Evolutionary conservation across 2,113 vertebrate species (phyloP), one percentile per base, ranked within the genome.

Genomic region (Motacilla tschutschensis): DNA sequence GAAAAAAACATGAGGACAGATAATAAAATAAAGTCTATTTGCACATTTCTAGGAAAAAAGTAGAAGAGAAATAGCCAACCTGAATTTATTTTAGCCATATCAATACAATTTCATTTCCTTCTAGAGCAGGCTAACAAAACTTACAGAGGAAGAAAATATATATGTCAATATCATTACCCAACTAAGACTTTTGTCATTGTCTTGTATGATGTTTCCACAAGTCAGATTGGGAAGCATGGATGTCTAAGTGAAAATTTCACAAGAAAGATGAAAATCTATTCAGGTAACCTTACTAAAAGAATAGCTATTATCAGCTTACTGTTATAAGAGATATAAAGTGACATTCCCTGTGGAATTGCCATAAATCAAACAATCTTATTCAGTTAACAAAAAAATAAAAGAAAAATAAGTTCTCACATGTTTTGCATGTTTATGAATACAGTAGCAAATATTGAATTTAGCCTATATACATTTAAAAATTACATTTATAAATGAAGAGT

Each of bases 381-480:
- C 8, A 76, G 6, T 58, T 54, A 69, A 28, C 6, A 8, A 78
- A 40, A 21, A 67, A n/a, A 25, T 41, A 53, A 9, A 64, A 59
- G 31, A 44, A 63, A 69, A 12, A 1, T 9, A 0, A 17, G 26
- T 5, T 41, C 24, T 65, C 36, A 38, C 0, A 3, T 10, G 1
- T 54, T 55, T 29, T 43, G 21, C 1, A 1, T 55, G 19, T 25
- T 50, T 58, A 51, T 66, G n/a, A 51, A 22, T 50, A 67, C 5
- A 35, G 28, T 60, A 67, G 10, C 6, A 69, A 69, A 69, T 29
- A 3, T 8, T 75, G 4, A 33, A 36, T 4, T 59, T 72, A 31
- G 2, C 24, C 13, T 59, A 24, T 12, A 6, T 48, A 10, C 1
- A 14, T 71, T 38, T 47, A 36, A 41, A 60, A 51, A 38, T 3